Base-by-base conservation (phyloP, 2,888 invertebrate genomes). In the Tinea trinotella region DNA sequence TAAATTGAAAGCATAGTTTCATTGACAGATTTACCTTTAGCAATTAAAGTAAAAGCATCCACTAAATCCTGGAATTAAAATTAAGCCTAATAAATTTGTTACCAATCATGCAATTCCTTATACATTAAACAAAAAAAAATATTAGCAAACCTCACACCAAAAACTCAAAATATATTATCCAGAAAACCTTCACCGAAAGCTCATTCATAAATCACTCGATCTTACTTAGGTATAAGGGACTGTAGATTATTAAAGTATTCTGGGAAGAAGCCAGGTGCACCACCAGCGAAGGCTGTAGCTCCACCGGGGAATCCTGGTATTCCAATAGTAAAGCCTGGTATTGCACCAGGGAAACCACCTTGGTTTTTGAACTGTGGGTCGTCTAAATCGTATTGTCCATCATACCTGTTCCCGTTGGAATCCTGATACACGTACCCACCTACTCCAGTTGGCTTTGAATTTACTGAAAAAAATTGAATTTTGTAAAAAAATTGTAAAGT, bases 321-420 rank as follows among this genome's bases (percentile, higher is more conserved):
- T n/a, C n/a, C n/a, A n/a, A 35, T 9, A 19, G 20, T 6, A 12
- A 79, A 80, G n/a, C 10, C 54, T 2, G 50, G 13, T 3, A 20
- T 10, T 3, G 34, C 52, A 10, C 19, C 15, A 18, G 52, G 24
- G 46, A 53, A 46, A 30, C 54, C 22, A 35, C 54, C 7, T 24
- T 40, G 4, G 59, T 56, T 56, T 63, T 61, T 62, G 17, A 69
- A 60, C 53, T 66, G 59, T 24, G 72, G 74, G 65, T 74, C 70
- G 56, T 64, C 66, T 17, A 76, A 59, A 44, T 67, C 70, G 65
- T 76, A 84, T 56, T 77, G 77, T 17, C 82, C 83, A 59, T 75
- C 76, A 67, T 81, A 81, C 79, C 80, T 81, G 63, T 74, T 71
- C 58, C 85, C 85, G 3, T 67, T 30, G 1, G 82, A 68, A 61